Conservation (phyloP, 2,113 vertebrate species). For the Entomyzon cyanotis region DNA sequence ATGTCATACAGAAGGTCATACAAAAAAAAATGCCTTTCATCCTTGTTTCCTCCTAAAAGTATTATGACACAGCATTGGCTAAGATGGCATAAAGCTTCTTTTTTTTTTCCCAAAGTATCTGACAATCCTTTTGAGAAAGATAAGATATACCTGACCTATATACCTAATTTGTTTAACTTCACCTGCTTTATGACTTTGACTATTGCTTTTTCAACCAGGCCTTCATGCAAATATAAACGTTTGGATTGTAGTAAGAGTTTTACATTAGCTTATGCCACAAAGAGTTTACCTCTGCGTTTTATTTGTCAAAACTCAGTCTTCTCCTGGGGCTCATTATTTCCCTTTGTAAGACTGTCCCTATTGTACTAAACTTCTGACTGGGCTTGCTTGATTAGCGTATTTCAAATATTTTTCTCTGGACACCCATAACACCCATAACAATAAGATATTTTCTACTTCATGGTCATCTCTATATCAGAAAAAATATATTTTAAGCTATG, state of each 20-base stretch:
- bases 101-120: not conserved
- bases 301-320: not conserved
- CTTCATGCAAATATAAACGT: not conserved
- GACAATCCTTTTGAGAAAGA: not conserved
- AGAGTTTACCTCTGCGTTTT: not conserved
- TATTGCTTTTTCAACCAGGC: not conserved
- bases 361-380: not conserved
- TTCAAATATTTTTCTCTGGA: not conserved
- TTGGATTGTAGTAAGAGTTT: not conserved
- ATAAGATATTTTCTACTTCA: not conserved
- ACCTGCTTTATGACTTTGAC: not conserved
- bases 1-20: not conserved
- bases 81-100: not conserved
- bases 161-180: not conserved
- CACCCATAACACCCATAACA: not conserved
- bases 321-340: fast-evolving
- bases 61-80: not conserved
- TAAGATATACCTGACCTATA: not conserved
- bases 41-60: not conserved
- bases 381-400: not conserved
- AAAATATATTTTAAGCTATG: not conserved
- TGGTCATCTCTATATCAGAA: not conserved
- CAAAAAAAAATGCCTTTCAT: not conserved
- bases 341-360: not conserved
- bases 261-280: not conserved